Conservation (phyloP, 1,140 invertebrate species). For the Cepaea nemoralis region DNA sequence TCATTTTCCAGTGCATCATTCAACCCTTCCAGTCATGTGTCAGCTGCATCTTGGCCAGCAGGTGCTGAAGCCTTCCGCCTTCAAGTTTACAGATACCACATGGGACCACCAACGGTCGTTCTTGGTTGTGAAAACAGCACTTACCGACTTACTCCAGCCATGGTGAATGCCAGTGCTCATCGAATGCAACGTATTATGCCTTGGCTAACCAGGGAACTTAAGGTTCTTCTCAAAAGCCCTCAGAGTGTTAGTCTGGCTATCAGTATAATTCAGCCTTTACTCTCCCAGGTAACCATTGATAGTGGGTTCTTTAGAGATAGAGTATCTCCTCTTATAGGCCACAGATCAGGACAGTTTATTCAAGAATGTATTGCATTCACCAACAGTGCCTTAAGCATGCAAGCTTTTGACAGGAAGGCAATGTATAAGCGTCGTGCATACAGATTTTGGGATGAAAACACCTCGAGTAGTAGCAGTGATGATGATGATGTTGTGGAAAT, state of each 20-base stretch:
- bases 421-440: slow-evolving; percentile 63
- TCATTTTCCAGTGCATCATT: slow-evolving; percentile 9
- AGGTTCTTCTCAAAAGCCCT: slow-evolving; percentile 77
- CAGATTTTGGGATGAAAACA: slow-evolving; percentile 46
- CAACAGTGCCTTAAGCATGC: slow-evolving; percentile 85
- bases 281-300: slow-evolving; percentile 76
- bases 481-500: slow-evolving; percentile 51
- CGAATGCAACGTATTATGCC: slow-evolving; percentile 83
- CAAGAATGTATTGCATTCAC: slow-evolving; percentile 92
- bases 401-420: slow-evolving; percentile 75
- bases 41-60: slow-evolving; percentile 24
- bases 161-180: slow-evolving; percentile 34
- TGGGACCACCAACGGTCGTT: slow-evolving; percentile 30
- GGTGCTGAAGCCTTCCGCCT: slow-evolving; percentile 32
- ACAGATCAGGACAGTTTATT: slow-evolving; percentile 80
- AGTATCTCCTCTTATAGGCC: slow-evolving; percentile 70
- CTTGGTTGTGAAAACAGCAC: slow-evolving; percentile 34
- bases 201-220: slow-evolving; percentile 89
- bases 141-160: slow-evolving; percentile 37
- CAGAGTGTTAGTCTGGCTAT: slow-evolving; percentile 47
- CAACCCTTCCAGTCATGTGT: slow-evolving; percentile 23
- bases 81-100: slow-evolving; percentile 14
- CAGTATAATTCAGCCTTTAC: slow-evolving; percentile 35
- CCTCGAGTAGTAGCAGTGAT: slow-evolving; percentile 37
- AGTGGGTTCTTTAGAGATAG: slow-evolving; percentile 80